Evolutionary conservation across 2,797 vertebrate genomes (phyloP).

Genomic region (Sebastes steindachneri): DNA sequence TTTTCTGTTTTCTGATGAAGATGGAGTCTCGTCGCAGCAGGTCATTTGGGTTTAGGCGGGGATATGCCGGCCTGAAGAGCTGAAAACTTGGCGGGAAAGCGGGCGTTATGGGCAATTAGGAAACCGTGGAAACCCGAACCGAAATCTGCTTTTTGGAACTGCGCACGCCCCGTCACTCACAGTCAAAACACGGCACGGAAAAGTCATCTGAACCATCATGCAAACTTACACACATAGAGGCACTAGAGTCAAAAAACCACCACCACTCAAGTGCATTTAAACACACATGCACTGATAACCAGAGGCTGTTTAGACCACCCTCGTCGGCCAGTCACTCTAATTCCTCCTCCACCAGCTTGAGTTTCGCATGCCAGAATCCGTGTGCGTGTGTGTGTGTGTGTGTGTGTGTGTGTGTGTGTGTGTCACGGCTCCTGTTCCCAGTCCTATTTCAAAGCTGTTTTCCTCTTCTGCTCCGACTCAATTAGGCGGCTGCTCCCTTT

Average conservation of each 20-base stretch:
- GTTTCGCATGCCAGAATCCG: conserved; percentile 17
- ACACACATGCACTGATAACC: conserved; percentile 26
- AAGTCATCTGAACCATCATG: conserved; percentile 42
- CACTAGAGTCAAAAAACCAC: conserved; percentile 29
- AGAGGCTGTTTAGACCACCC: conserved; percentile 57
- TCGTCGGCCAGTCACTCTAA: conserved; percentile 8
- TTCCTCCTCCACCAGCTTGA: conserved; percentile 23
- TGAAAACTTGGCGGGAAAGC: conserved; percentile 41
- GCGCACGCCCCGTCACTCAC: conserved; percentile 47
- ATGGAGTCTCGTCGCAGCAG: background rate
- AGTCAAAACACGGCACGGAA: conserved; percentile 57
- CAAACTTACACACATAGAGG: conserved; percentile 5
- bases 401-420: background rate
- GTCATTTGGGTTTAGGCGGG: conserved; percentile 16
- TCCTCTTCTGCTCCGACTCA: conserved; percentile 65
- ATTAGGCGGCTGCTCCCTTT: conserved; percentile 68
- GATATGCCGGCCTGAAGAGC: conserved; percentile 43
- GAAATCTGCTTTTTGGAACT: conserved; percentile 29
- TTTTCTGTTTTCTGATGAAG: conserved; percentile 23
- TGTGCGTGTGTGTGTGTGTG: background rate
- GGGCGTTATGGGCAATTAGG: conserved; percentile 71
- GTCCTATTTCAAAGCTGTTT: conserved; percentile 54
- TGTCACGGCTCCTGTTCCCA: conserved; percentile 24
- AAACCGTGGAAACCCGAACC: conserved; percentile 68
- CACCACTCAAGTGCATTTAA: conserved; percentile 28